phyloP scores from a whole-genome alignment of 2,888 invertebrate species.

The Stenichneumon culpator region DNA sequence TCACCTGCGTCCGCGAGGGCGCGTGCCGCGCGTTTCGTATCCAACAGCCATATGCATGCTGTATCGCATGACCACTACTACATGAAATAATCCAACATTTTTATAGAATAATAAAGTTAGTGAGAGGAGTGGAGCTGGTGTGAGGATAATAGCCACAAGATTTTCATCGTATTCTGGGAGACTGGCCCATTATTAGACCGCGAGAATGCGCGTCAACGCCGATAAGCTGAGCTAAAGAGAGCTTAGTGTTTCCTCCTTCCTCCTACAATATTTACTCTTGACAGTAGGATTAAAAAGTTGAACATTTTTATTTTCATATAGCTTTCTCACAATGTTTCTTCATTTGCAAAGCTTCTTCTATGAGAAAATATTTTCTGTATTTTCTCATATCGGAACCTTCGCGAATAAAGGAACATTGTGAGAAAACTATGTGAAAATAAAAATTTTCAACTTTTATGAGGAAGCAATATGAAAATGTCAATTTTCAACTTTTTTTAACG shows the following conservation, averaged over 20 bases:
- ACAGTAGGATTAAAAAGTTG: neutral
- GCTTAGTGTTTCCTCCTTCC: neutral
- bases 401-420: too few species aligned
- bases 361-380: too few species aligned
- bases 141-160: slow-evolving; percentile 53
- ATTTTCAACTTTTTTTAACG: too few species aligned
- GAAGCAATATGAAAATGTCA: too few species aligned
- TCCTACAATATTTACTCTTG: neutral
- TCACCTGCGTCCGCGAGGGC: slow-evolving; percentile 81
- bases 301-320: too few species aligned
- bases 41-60: slow-evolving; percentile 4
- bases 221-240: slow-evolving; percentile 41
- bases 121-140: slow-evolving; percentile 41
- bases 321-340: too few species aligned
- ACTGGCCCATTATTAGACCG: slow-evolving; percentile 23
- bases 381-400: too few species aligned
- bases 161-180: slow-evolving; percentile 40
- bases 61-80: slow-evolving; percentile 9
- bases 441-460: too few species aligned
- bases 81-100: slow-evolving; percentile 39
- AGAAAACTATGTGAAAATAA: too few species aligned
- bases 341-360: too few species aligned
- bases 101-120: slow-evolving; percentile 33
- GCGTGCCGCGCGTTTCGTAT: slow-evolving; percentile 62
- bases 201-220: slow-evolving; percentile 51